These are phyloP conservation scores for Ylistrum balloti DNA, from an alignment of 1,140 invertebrate genomes.

Conservation along the genomic window DNA sequence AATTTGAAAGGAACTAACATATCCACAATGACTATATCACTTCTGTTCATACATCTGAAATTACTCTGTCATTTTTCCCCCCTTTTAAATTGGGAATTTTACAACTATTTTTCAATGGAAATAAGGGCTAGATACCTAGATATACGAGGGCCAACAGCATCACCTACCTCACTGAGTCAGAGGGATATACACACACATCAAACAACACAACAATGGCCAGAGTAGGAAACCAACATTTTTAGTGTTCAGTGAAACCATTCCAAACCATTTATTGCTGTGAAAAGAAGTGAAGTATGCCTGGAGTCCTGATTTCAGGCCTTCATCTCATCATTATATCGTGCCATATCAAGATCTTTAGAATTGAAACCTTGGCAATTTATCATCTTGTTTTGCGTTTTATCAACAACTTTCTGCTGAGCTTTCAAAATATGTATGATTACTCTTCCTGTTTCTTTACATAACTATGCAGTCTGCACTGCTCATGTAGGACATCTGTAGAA, in stretches of 20 bases:
- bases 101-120: no score
- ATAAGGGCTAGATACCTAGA: no score
- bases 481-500: no score
- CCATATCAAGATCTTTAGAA: slow-evolving; percentile 14
- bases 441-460: not conserved
- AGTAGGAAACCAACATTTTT: slow-evolving; percentile 16
- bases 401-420: slow-evolving; percentile 29
- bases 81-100: no score
- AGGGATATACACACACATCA: not conserved
- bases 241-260: slow-evolving; percentile 13
- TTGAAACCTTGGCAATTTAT: slow-evolving; percentile 27
- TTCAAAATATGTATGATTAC: slow-evolving; percentile 24
- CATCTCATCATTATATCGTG: not conserved
- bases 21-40: no score
- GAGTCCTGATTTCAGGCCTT: not conserved
- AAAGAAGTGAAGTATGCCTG: not conserved
- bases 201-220: not conserved
- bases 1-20: no score
- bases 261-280: slow-evolving; percentile 8
- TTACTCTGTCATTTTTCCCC: no score
- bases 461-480: not conserved
- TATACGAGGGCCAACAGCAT: no score
- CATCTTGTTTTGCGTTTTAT: slow-evolving; percentile 2
- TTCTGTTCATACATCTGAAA: no score
- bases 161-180: no score